A percentile compares a stretch with the other conserved stretches of the same genome.
Conservation (phyloP, 92 coral and sea anemone species). For the Diadumene lineata region DNA sequence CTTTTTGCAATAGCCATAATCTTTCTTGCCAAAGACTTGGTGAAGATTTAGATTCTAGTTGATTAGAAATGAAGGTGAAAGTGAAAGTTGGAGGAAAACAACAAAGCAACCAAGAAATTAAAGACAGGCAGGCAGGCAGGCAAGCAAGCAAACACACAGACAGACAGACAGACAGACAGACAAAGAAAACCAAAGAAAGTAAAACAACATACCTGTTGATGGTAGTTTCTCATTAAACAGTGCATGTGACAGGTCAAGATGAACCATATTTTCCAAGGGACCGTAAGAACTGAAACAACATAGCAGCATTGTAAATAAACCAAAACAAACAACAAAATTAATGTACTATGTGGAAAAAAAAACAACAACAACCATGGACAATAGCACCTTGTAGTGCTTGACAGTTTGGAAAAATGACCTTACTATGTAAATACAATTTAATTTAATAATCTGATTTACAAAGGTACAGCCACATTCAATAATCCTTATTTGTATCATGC, state of each 20-base stretch:
- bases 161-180: neutral
- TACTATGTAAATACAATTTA: too few species aligned
- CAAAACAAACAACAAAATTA: too few species aligned
- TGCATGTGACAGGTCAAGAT: neutral
- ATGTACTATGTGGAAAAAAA: too few species aligned
- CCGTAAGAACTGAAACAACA: neutral
- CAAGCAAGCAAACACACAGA: neutral
- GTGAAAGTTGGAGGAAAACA: neutral
- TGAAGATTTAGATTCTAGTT: constrained; percentile 22
- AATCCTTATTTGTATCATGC: too few species aligned
- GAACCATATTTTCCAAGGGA: neutral
- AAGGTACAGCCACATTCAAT: too few species aligned
- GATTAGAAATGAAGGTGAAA: neutral
- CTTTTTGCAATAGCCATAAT: constrained; percentile 60
- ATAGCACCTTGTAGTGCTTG: too few species aligned
- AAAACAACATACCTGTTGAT: neutral
- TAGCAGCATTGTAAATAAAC: too few species aligned
- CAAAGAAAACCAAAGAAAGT: neutral
- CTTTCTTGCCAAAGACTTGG: constrained; percentile 84
- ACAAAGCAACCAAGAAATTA: neutral
- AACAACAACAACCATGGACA: too few species aligned
- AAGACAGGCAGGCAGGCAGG: neutral
- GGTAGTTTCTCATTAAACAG: neutral
- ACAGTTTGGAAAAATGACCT: too few species aligned
- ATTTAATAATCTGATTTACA: too few species aligned